Base-by-base conservation (phyloP, 2,888 invertebrate species). In the Anthrax anthrax region DNA sequence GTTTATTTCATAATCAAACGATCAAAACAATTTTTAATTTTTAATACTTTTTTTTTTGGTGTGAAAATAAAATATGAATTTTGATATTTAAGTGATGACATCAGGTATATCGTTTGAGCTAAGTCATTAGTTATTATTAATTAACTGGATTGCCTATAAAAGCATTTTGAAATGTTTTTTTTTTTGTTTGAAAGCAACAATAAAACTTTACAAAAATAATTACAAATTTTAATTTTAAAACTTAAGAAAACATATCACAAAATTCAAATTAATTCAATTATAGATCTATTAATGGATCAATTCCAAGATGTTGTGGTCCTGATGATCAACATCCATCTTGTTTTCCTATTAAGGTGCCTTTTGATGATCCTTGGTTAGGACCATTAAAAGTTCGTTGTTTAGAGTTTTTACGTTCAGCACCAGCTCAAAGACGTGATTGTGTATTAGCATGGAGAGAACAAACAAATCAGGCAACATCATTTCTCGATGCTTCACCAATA, bases 361-460 rank as follows among this genome's bases (percentile, higher is more conserved):
- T 69, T 0, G 74, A 77, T 19, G 90, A 90, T 64, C 76, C 78
- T 13, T 85, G 86, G 70, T 75, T 83, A 57, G 75, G 79, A 0
- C 75, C 75, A 0, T 72, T 81, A 19, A 81, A 81, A 1, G 76
- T 86, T 2, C 72, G 76, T 2, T 90, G 90, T 57, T 67, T 90
- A 60, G 88, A 89, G 68, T 90, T 90, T 61, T 73, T 86, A 18
- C 72, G 90, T 1, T 87, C 87, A 12, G 83, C 84, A 0, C 82
- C 89, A 0, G 83, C 87, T 0, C 84, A 88, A 2, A 71, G 81
- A 4, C 78, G 83, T 39, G 81, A 85, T 62, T 90, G 89, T 59
- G 76, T 80, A 9, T 71, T 89, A 14, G 88, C 89, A 12, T 84
- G 84, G 72, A 72, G 89, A 2, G 88, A 89, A 57, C 89, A 89